Base-by-base conservation (phyloP, 2,888 invertebrate species). In the Catocala nupta region DNA sequence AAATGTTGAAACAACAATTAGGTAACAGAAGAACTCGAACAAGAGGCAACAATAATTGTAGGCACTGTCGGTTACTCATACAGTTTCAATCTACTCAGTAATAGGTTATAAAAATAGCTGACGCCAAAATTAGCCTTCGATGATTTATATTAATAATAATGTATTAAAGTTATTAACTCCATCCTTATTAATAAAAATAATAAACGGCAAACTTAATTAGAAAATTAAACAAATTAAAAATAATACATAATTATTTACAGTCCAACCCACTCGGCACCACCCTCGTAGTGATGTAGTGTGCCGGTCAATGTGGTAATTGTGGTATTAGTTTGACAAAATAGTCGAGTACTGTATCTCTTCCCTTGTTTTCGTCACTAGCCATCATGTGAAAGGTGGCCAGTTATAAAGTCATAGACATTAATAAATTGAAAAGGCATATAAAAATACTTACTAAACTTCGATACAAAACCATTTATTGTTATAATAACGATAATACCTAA, bases 91-190 rank as follows among this genome's bases (percentile, higher is more conserved):
- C 74, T 83, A 81, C 75, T 81, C 68, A 85, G 84, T 84, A 75
- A 65, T 88, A 91, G 92, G 92, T 92, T 92, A 92, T 88, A 88
- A 90, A 89, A 88, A 89, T 88, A 87, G 85, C 81, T 83, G 79
- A 81, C 77, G 80, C 70, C 71, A 73, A 78, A 69, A 59, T 67
- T 64, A 61, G 58, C 63, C 65, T 71, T 70, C 70, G 49, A 56
- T 63, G 48, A 60, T 63, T 66, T 61, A 63, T 67, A 66, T 60
- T 67, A 65, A 70, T 67, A 53, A 55, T 59, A 55, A 49, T 65
- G 57, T 69, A 70, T 61, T 48, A 59, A 25, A 52, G 55, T 55
- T 65, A 75, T 66, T 56, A 71, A 69, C 66, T 65, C 72, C 69
- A 71, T 74, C 51, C 56, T 62, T 73, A 66, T 49, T 68, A 59